Evolutionary conservation across 2,888 invertebrate genomes (phyloP).

Genomic region (Mythimna loreyi): DNA sequence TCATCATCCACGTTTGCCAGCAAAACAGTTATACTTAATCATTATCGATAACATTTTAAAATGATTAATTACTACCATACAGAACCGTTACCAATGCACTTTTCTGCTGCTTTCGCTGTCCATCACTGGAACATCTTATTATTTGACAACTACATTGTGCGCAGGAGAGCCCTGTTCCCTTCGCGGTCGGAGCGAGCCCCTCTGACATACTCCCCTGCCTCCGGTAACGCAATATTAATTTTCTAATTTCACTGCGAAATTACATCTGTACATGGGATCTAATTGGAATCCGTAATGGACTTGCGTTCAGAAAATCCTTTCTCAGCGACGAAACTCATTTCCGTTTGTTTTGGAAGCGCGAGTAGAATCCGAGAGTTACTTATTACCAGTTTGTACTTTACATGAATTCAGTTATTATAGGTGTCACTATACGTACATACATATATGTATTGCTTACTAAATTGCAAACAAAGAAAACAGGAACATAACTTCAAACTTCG

Average conservation of each 20-base stretch:
- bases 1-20: background rate
- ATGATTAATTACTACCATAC: background rate
- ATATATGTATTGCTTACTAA: slow-evolving; percentile 36
- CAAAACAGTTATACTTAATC: background rate
- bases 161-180: background rate
- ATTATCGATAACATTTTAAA: background rate
- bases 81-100: background rate
- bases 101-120: background rate
- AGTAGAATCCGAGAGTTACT: slow-evolving; percentile 57
- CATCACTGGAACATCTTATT: background rate
- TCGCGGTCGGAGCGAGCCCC: slow-evolving; percentile 3
- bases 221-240: slow-evolving; percentile 73
- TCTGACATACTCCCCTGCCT: slow-evolving; percentile 39
- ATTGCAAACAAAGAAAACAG: slow-evolving; percentile 56
- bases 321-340: slow-evolving; percentile 69
- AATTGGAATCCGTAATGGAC: slow-evolving; percentile 78
- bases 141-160: background rate
- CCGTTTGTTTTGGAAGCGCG: slow-evolving; percentile 63
- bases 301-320: slow-evolving; percentile 76
- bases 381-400: slow-evolving; percentile 55
- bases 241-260: slow-evolving; percentile 77
- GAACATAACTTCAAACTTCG: slow-evolving; percentile 47
- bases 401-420: slow-evolving; percentile 36
- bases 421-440: slow-evolving; percentile 28
- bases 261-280: slow-evolving; percentile 78